Base-by-base conservation (phyloP, 2,113 vertebrate species). In the Argyrosomus japonicus region DNA sequence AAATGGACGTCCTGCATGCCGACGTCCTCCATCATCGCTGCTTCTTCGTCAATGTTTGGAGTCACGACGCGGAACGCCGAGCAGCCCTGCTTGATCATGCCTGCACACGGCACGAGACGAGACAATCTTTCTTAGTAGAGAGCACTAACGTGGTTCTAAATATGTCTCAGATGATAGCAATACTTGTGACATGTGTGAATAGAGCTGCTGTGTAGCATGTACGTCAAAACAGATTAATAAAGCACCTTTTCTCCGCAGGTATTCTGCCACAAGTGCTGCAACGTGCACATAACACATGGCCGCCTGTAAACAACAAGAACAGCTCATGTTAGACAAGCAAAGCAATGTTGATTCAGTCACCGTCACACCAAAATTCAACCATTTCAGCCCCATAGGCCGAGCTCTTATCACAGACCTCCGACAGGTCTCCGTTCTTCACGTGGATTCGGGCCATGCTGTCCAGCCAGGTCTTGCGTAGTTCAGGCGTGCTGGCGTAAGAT, bases 401-500 rank as follows among this genome's bases (percentile, higher is more conserved):
- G 54, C 8, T 56, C 40, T 61, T 3, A 14, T 9, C 57, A 47
- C 88, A 53, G 54, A 97, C 98, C 96, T 99, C 98, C 0, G 98
- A 99, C 25, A 99, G 94, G 90, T 99, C 98, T 63, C 98, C 97
- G 6, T 99, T 98, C 92, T 99, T 99, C 81, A 99, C 97, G 7
- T 99, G 98, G 89, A 99, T 99, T 61, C 97, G 96, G 32, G 98
- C 98, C 98, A 99, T 99, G 94, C 98, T 99, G 94, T 99, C 98
- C 69, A 99, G 92, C 98, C 98, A 99, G 0, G 98, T 99, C 92
- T 99, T 99, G 79, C 98, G 96, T 12, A 99, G 96, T 83, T 99
- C 98, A 0, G 98, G 98, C 0, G 98, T 99, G 93, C 97, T 99
- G 57, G 98, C 97, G 0, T 99, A 99, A 14, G 98, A 99, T 86